Percentiles rank a stretch among this genome's conserved stretches.
These are phyloP conservation scores for Drosophila ochracea DNA, from an alignment of 2,888 invertebrate genomes.

Conservation along the genomic window DNA sequence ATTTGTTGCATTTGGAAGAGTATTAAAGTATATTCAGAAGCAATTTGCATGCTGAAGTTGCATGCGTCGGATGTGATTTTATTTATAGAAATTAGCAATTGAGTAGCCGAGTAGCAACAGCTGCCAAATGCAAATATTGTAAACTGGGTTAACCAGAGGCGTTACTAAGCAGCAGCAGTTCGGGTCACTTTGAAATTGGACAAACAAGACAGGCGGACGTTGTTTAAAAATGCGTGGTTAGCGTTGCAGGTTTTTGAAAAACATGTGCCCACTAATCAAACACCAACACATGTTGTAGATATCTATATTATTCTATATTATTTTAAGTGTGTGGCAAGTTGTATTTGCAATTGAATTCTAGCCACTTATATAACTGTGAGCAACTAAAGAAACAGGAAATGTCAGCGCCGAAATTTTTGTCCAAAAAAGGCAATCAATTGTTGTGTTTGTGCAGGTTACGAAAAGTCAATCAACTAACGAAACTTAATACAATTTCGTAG, in stretches of 20 bases:
- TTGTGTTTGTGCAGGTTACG: conserved; percentile 59
- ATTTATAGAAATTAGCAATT: conserved; percentile 68
- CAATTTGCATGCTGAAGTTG: conserved; percentile 38
- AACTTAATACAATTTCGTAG: conserved; percentile 75
- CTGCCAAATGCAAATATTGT: conserved; percentile 52
- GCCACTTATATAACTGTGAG: conserved; percentile 52
- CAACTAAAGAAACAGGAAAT: conserved; percentile 58
- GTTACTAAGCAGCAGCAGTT: conserved; percentile 32
- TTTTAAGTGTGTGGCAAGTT: conserved; percentile 24
- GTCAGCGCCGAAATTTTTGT: conserved; percentile 60
- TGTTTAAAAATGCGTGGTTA: conserved; percentile 12
- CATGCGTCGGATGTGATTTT: conserved; percentile 57
- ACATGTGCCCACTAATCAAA: conserved; percentile 37
- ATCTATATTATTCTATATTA: conserved; percentile 14
- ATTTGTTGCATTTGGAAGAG: not conserved
- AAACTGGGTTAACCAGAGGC: conserved; percentile 70
- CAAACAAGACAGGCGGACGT: conserved; percentile 41
- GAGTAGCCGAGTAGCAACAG: conserved; percentile 60
- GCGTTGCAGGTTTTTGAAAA: conserved; percentile 19
- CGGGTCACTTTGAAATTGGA: conserved; percentile 44
- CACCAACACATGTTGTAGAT: conserved; percentile 43
- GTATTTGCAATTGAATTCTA: conserved; percentile 56
- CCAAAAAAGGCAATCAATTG: conserved; percentile 72
- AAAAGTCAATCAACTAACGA: conserved; percentile 76
- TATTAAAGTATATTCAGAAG: not conserved